These are phyloP conservation scores for Ictalurus punctatus DNA, from an alignment of 2,113 vertebrate species.

Conservation along the genomic window DNA sequence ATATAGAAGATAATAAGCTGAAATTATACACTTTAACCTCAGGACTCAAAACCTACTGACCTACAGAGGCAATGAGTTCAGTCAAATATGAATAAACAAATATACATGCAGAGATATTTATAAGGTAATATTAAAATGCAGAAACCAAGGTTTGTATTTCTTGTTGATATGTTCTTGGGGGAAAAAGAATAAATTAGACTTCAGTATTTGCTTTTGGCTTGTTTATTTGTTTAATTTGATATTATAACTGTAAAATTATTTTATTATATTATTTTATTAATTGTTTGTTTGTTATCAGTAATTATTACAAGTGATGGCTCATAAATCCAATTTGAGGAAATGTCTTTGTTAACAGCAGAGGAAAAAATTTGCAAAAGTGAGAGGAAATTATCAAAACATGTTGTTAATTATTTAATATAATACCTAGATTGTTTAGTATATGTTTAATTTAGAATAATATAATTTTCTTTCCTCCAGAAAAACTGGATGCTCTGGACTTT, in stretches of 20 bases:
- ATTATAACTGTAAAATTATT: neutral
- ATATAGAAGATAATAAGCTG: neutral
- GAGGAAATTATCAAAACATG: neutral
- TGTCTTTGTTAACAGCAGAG: neutral
- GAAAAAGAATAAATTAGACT: neutral
- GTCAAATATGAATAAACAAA: neutral
- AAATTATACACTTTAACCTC: neutral
- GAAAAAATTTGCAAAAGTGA: neutral
- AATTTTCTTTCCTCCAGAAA: neutral
- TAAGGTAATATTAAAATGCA: no score
- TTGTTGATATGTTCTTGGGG: no score
- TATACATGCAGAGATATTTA: no score
- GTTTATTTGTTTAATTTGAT: no score
- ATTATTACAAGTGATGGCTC: neutral
- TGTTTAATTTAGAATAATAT: neutral
- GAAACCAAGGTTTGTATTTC: no score
- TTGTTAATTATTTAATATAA: neutral
- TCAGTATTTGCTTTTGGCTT: no score
- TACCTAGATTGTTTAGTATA: neutral
- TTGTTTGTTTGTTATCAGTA: neutral
- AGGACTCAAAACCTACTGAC: neutral
- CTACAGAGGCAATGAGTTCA: neutral
- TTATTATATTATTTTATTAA: neutral
- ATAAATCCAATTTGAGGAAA: neutral
- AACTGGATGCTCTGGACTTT: neutral